phyloP scores from a whole-genome alignment of 2,797 vertebrate genomes.

The Siniperca scherzeri region DNA sequence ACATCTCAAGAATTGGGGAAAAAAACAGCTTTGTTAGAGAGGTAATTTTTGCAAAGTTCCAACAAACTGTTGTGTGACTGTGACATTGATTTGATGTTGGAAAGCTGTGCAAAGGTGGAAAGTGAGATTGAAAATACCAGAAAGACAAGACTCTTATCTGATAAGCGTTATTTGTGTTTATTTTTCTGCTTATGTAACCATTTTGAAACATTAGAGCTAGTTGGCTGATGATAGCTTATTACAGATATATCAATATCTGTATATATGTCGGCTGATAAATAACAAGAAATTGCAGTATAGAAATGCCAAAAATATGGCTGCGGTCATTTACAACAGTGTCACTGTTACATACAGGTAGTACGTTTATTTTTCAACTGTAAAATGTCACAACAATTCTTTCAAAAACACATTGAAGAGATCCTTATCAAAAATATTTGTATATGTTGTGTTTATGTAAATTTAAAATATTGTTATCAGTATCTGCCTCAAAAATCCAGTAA shows the following conservation, averaged over 20 bases:
- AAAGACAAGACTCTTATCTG: not conserved
- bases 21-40: not conserved
- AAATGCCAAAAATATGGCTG: not conserved
- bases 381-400: not conserved
- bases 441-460: not conserved
- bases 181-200: not conserved
- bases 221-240: not conserved
- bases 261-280: not conserved
- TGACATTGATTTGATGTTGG: not conserved
- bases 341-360: not conserved
- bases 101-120: not conserved
- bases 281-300: not conserved
- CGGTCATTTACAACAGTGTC: not conserved
- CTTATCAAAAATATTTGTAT: not conserved
- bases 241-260: not conserved
- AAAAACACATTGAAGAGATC: not conserved
- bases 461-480: not conserved
- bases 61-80: not conserved
- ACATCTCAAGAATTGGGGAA: not conserved
- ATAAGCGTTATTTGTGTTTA: constrained; percentile 1
- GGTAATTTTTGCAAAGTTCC: not conserved
- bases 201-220: not conserved
- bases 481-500: not conserved
- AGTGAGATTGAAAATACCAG: not conserved
- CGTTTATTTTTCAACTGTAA: not conserved